Base-by-base conservation (phyloP, 2,113 vertebrate genomes). In the Podocnemis expansa region DNA sequence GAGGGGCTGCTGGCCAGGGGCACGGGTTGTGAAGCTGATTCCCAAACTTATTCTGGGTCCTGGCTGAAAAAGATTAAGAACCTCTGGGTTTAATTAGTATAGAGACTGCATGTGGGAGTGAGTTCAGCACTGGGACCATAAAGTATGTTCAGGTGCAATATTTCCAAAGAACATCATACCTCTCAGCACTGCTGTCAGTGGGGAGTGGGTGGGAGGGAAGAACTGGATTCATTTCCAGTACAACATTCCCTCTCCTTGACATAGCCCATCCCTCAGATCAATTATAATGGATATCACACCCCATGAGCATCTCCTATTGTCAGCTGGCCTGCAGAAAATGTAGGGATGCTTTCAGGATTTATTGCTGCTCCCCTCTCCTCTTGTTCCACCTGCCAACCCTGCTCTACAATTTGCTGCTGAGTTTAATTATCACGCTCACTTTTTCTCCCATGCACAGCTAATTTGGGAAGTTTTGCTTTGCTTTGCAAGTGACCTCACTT, bases 291-390 rank as follows among this genome's bases (percentile, higher is more conserved):
- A 52, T 38, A 75, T 41, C 27, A 29, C n/a, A 31, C 17, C 60
- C 22, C 76, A 67, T 45, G 80, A 75, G 84, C 52, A 10, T 34
- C 76, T 49, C 49, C 67, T 34, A 67, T 29, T 87, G 67, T 76
- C 58, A 60, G 14, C 51, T 1, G 0, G 19, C 34, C 75, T 75
- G 0, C 0, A 0, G 0, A 78, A 78, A 67, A n/a, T 4, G 5
- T 0, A 2, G 75, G 51, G 45, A 45, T 38, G 55, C 58, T 86
- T 67, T 0, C 1, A 43, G 45, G n/a, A n/a, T 84, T 41, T 3
- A 24, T 19, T 52, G 24, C 21, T 80, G 31, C 24, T 24, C 55
- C 9, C 78, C 29, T 80, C 25, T 58, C 87, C 5, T 70, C 52
- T 49, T 2, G 1, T n/a, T 55, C 78, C 38, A 38, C 80, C 43